A percentile compares a stretch with the other conserved stretches of the same genome.
phyloP scores from a whole-genome alignment of 2,888 invertebrate genomes.

The Blera fallax region DNA sequence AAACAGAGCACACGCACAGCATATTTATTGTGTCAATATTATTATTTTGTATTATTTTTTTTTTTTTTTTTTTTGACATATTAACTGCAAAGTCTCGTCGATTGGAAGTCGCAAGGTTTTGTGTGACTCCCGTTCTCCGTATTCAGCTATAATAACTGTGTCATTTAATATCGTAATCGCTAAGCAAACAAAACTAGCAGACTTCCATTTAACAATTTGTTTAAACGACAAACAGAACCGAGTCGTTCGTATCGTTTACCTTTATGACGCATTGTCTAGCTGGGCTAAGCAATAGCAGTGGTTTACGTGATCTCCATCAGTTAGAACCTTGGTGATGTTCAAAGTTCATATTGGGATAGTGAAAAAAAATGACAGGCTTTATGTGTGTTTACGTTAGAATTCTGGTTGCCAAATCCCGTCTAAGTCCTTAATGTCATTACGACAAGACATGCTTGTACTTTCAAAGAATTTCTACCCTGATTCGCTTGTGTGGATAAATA shows the following conservation, averaged over 20 bases:
- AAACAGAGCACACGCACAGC: background rate
- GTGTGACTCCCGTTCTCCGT: background rate
- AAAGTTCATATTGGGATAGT: background rate
- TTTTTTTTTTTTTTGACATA: background rate
- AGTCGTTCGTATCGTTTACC: background rate
- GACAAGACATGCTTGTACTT: background rate
- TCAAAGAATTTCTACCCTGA: background rate
- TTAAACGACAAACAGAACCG: slow-evolving; percentile 14
- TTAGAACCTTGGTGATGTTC: background rate
- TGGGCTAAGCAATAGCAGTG: background rate
- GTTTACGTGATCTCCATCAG: background rate
- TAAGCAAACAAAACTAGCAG: slow-evolving; percentile 36
- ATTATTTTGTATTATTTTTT: too few relatives aligned
- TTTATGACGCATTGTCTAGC: slow-evolving; percentile 41
- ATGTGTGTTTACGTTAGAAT: background rate
- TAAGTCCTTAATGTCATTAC: background rate
- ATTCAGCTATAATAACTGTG: background rate
- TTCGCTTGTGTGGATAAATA: background rate
- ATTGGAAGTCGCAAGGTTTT: background rate
- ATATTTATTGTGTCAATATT: slow-evolving; percentile 3
- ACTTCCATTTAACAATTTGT: slow-evolving; percentile 45
- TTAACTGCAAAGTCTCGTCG: background rate
- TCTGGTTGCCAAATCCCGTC: background rate
- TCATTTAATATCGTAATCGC: slow-evolving; percentile 48
- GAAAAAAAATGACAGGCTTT: background rate